phyloP scores from a whole-genome alignment of 2,113 vertebrate species.

The Astur gentilis region DNA sequence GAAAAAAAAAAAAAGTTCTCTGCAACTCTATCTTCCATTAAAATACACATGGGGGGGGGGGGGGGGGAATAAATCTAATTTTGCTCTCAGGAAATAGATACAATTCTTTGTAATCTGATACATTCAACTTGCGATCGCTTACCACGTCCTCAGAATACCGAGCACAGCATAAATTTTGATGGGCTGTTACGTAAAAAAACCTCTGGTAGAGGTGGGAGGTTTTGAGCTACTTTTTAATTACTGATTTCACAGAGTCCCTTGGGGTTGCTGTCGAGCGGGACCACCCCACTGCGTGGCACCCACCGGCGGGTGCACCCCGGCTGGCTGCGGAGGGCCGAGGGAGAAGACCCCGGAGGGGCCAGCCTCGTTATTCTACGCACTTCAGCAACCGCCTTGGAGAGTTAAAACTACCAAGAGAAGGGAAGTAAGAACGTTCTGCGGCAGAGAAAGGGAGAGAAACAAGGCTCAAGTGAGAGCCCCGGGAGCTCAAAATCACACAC shows the following conservation, averaged over 20 bases:
- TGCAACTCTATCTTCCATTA: neutral
- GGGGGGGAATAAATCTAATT: neutral
- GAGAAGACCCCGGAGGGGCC: neutral
- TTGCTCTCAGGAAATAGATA: neutral
- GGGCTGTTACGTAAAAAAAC: neutral
- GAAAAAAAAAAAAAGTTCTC: neutral
- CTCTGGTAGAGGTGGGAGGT: neutral
- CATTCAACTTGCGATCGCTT: neutral
- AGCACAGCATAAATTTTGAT: accelerated
- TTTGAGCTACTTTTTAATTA: neutral
- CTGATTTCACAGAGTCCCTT: neutral
- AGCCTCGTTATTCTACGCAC: accelerated
- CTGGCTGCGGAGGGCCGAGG: neutral
- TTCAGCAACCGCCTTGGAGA: neutral
- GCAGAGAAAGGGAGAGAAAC: neutral
- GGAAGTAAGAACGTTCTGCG: neutral
- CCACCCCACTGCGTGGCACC: neutral
- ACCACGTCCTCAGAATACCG: neutral
- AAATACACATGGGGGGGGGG: neutral
- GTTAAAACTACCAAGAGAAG: neutral
- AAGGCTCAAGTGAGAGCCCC: neutral
- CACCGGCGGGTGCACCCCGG: neutral
- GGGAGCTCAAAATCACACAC: neutral
- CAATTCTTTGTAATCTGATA: neutral
- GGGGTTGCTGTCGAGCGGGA: neutral